Conservation (phyloP, 2,113 vertebrate species). For the Alectura lathami region DNA sequence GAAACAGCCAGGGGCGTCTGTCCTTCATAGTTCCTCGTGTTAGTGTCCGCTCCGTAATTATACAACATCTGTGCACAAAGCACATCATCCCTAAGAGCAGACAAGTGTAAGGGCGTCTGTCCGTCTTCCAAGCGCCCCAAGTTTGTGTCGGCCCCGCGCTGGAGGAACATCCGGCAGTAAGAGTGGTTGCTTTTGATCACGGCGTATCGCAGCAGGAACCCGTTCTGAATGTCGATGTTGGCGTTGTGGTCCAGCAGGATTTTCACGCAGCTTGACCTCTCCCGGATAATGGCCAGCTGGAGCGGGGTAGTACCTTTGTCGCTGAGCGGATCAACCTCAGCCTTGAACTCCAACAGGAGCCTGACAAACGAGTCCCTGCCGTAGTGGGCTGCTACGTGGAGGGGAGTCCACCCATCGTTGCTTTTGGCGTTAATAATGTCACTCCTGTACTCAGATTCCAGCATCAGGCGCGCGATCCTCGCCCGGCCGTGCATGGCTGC, state of each 20-base stretch:
- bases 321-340: conserved; percentile 95
- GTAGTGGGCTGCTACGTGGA: conserved; percentile 97
- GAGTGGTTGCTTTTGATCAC: conserved; percentile 99
- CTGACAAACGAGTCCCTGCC: conserved; percentile 95
- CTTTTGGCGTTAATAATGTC: conserved; percentile 98
- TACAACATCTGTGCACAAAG: conserved; percentile 95
- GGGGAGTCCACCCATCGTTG: conserved; percentile 97
- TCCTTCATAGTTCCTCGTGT: conserved; percentile 96
- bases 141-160: conserved; percentile 96
- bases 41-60: conserved; percentile 94
- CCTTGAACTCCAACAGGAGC: conserved; percentile 96
- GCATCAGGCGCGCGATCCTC: conserved; percentile 93
- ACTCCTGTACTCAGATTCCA: conserved; percentile 90
- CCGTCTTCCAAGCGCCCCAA: conserved; percentile 95
- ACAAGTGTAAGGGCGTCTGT: conserved; percentile 96
- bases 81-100: conserved; percentile 94
- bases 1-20: conserved; percentile 96
- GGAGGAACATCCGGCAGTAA: conserved; percentile 98
- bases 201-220: conserved; percentile 94
- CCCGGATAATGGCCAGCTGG: conserved; percentile 96
- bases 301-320: conserved; percentile 97
- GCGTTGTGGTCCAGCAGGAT: conserved; percentile 97
- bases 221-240: conserved; percentile 98
- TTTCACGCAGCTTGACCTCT: conserved; percentile 95
- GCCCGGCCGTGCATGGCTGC: conserved; percentile 98